Conservation (phyloP, 2,888 invertebrate genomes). For the Empis livida region DNA sequence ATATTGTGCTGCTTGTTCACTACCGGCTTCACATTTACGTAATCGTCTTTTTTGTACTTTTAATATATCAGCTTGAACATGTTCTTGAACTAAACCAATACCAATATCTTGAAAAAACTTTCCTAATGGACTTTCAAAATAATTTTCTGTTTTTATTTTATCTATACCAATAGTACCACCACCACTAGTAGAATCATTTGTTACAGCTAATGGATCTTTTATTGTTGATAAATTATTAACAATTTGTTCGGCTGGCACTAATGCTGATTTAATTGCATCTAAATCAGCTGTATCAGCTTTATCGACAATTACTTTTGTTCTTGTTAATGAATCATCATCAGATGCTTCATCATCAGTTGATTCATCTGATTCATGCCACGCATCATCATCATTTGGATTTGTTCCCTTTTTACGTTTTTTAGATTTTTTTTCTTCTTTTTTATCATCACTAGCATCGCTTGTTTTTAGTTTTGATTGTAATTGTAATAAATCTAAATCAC, state of each 20-base stretch:
- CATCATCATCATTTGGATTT: slow-evolving; percentile 39
- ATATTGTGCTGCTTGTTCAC: slow-evolving; percentile 44
- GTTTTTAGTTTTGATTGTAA: slow-evolving; percentile 19
- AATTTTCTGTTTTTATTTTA: slow-evolving; percentile 47
- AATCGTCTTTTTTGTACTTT: slow-evolving; percentile 72
- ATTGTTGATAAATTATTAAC: slow-evolving; percentile 18
- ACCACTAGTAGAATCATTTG: slow-evolving; percentile 4
- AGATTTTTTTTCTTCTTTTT: slow-evolving; percentile 32
- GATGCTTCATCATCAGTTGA: slow-evolving; percentile 38
- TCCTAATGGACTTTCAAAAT: slow-evolving; percentile 77
- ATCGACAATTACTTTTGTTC: slow-evolving; percentile 40
- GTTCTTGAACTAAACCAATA: slow-evolving; percentile 79
- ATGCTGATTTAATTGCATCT: slow-evolving; percentile 39
- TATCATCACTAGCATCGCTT: slow-evolving; percentile 23
- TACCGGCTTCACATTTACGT: slow-evolving; percentile 52
- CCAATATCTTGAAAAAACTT: slow-evolving; percentile 89
- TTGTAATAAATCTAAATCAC: slow-evolving; percentile 24
- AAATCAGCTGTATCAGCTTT: slow-evolving; percentile 42
- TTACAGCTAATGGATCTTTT: slow-evolving; percentile 16
- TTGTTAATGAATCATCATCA: slow-evolving; percentile 38
- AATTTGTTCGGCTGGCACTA: slow-evolving; percentile 33
- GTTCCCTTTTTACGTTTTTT: slow-evolving; percentile 20
- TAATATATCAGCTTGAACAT: slow-evolving; percentile 83
- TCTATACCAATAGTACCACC: slow-evolving; percentile 21
- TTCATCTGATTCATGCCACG: slow-evolving; percentile 43